Base-by-base conservation (phyloP, 2,113 vertebrate genomes). In the Oenanthe melanoleuca region DNA sequence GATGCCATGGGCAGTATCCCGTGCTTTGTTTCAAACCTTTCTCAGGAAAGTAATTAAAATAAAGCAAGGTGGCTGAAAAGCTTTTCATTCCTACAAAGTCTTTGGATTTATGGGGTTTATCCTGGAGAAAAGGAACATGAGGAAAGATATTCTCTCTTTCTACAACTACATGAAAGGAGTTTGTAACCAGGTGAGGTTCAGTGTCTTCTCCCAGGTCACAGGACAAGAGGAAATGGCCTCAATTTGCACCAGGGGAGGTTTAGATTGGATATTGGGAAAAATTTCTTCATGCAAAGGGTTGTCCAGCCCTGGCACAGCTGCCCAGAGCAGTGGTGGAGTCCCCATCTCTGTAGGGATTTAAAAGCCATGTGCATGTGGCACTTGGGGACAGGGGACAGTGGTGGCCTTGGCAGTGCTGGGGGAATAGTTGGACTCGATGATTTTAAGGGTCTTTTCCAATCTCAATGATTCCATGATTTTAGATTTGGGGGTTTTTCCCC, bases 1-100 rank as follows among this genome's bases (percentile, higher is more conserved):
- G 91, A 84, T 82, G 74, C 74, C 73, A 77, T 8, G 78, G 75
- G 89, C 47, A 40, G 63, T 65, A 81, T 81, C 65, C 45, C 80
- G 55, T 57, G 66, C 59, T 84, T 88, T 89, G 61, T 34, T 64
- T 79, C 78, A 33, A 89, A 69, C 7, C 8, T 75, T 94, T 81
- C 78, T 75, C 40, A 57, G 61, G 63, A 75, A 87, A 67, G n/a
- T 52, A 50, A 75, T 75, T 64, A 61, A 70, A 84, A 81, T 63
- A 34, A 88, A 93, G 44, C 18, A 67, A 49, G 0, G 2, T 59
- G 47, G 17, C 31, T 88, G 69, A 37, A 95, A 87, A 57, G 9
- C 2, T 84, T 78, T 49, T 40, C 0, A 22, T 75, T 91, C 78
- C 53, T 72, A 40, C 16, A 37, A 60, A 81, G 22, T 18, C 9